A percentile compares a stretch with the other conserved stretches of the same genome.
Evolutionary conservation across 2,888 invertebrate species (phyloP).

Genomic region (Drosophila borborema): DNA sequence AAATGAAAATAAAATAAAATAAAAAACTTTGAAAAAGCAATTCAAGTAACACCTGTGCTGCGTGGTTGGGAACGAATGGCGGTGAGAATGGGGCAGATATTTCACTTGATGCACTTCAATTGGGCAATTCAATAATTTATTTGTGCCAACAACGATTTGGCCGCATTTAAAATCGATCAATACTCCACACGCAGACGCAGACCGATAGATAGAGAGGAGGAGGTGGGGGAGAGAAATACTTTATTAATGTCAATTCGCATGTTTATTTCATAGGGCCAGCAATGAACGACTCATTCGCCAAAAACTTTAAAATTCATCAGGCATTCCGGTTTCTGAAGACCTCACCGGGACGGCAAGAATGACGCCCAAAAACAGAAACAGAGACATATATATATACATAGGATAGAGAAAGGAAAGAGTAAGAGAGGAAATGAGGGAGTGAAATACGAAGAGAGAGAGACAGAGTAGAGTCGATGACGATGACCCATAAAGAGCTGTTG

Average conservation of each 20-base stretch:
- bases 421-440: not conserved
- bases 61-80: not conserved
- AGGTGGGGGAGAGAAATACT: not conserved
- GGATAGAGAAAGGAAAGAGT: not conserved
- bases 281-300: slow-evolving; percentile 32
- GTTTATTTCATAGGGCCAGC: slow-evolving; percentile 43
- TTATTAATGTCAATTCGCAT: slow-evolving; percentile 23
- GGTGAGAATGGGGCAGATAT: not conserved
- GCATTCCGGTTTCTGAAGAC: slow-evolving; percentile 56
- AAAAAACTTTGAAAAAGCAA: not conserved
- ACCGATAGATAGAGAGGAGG: not conserved
- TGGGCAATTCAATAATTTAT: slow-evolving; percentile 65
- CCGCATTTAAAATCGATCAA: slow-evolving; percentile 58
- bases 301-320: slow-evolving; percentile 54
- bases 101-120: slow-evolving; percentile 39
- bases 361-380: slow-evolving; percentile 17
- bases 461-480: slow-evolving; percentile 28
- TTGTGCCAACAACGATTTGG: slow-evolving; percentile 66
- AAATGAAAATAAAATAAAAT: no score
- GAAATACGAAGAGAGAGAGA: not conserved
- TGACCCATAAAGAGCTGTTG: slow-evolving; percentile 56
- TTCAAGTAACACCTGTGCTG: not conserved
- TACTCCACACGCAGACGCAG: slow-evolving; percentile 14
- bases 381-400: not conserved
- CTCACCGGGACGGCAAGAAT: slow-evolving; percentile 39